Base-by-base conservation (phyloP, 2,113 vertebrate species). In the Lynx canadensis region DNA sequence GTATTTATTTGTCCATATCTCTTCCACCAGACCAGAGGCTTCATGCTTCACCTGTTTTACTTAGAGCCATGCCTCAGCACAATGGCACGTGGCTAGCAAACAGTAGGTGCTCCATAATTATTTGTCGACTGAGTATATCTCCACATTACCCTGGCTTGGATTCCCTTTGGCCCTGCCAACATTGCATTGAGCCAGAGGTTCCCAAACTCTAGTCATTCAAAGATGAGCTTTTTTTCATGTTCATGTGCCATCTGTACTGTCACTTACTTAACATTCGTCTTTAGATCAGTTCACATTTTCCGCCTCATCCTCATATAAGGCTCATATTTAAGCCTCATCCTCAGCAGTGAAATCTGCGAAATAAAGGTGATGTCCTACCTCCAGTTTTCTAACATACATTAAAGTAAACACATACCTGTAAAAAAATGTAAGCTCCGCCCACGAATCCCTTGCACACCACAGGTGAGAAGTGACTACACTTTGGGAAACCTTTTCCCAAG, bases 371-470 rank as follows among this genome's bases (percentile, higher is more conserved):
- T 16, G 21, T 66, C 68, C 73, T 80, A 38, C n/a, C 19, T 97
- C 82, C 38, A 13, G 3, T 66, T 96, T 96, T 82, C 93, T 95
- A 95, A 74, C 92, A 50, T 66, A 82, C 45, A 15, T 73, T 68
- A 50, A 93, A 93, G 83, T 78, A 82, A 96, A 90, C 48, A 76
- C 4, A 3, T 21, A 87, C 50, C 55, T 86, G 7, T n/a, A 48
- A 93, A 85, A 33, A 78, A 38, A 31, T 19, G 60, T 33, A 6
- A 19, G 19, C 65, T 45, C 68, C 69, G 15, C 18, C 60, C 69
- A 7, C 0, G 3, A 76, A 33, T 50, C 76, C 48, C 29, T 63
- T 63, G 31, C 33, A 50, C 9, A 8, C 19, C 19, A n/a, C 16
- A 13, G 31, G 38, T 1, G 11, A 33, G 27, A 19, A 0, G 27